These are phyloP conservation scores for Melieria picta DNA, from an alignment of 2,888 invertebrate genomes.

Conservation along the genomic window DNA sequence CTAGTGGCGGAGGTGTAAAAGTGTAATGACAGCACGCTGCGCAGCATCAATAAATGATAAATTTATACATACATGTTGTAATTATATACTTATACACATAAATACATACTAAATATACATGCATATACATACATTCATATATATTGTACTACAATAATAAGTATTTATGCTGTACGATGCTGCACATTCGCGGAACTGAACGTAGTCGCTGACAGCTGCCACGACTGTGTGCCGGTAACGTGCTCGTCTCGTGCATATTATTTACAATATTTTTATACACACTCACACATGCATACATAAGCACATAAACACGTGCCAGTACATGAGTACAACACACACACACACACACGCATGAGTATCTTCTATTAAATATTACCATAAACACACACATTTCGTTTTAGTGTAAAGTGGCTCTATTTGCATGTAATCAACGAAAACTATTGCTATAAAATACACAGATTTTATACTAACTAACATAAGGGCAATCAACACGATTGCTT, in stretches of 20 bases:
- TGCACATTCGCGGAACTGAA: no score
- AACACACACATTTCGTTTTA: no score
- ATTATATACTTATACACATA: constrained; percentile 1
- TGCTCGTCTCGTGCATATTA: not conserved
- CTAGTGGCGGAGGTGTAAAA: not conserved
- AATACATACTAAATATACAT: not conserved
- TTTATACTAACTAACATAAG: no score
- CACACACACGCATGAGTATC: no score
- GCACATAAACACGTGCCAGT: no score
- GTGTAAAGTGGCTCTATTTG: no score
- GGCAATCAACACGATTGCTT: no score
- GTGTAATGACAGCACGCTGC: not conserved
- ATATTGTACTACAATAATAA: constrained; percentile 2
- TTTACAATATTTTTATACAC: not conserved
- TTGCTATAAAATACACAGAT: no score
- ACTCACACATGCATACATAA: not conserved
- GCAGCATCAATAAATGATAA: not conserved
- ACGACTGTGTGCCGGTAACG: not conserved
- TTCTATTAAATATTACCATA: no score
- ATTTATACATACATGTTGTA: not conserved
- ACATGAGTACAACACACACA: no score
- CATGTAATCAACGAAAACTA: no score
- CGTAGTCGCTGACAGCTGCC: no score
- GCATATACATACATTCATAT: not conserved
- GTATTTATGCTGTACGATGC: not conserved